Evolutionary conservation across 2,797 vertebrate genomes (phyloP).

Genomic region (Merluccius polli): DNA sequence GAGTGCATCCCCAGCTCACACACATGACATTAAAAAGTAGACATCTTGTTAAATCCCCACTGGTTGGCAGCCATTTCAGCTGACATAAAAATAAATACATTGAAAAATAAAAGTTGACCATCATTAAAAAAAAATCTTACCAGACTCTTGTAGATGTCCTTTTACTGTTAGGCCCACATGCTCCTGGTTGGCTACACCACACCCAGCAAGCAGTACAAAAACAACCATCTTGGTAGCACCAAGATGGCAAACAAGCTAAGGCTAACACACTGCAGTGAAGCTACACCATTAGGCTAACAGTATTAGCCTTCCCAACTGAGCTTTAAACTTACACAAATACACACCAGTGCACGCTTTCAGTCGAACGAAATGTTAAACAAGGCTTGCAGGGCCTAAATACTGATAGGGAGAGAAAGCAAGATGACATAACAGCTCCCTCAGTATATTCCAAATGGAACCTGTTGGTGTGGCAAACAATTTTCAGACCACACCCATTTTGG

Average conservation of each 20-base stretch:
- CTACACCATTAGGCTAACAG: neutral
- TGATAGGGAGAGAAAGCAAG: neutral
- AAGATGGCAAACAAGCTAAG: neutral
- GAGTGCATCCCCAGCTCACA: neutral
- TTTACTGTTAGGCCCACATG: neutral
- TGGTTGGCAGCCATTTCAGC: neutral
- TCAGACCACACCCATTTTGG: constrained; percentile 29
- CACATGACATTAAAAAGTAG: neutral
- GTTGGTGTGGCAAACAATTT: constrained; percentile 31
- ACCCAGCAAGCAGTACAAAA: neutral
- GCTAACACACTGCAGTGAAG: neutral
- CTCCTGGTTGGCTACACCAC: neutral
- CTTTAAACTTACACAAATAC: neutral
- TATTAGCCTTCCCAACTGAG: neutral
- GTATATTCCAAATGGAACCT: constrained; percentile 20
- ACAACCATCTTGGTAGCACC: neutral
- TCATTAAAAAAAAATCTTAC: constrained; percentile 1
- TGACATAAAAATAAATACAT: neutral
- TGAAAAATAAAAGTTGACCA: neutral
- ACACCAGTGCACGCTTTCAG: neutral
- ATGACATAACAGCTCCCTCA: neutral
- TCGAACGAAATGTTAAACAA: neutral
- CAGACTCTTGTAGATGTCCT: neutral
- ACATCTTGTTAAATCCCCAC: neutral
- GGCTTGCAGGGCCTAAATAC: neutral